Percentiles rank a stretch among this genome's conserved stretches.
Conservation (phyloP, 2,113 vertebrate genomes). For the Ondatra zibethicus region DNA sequence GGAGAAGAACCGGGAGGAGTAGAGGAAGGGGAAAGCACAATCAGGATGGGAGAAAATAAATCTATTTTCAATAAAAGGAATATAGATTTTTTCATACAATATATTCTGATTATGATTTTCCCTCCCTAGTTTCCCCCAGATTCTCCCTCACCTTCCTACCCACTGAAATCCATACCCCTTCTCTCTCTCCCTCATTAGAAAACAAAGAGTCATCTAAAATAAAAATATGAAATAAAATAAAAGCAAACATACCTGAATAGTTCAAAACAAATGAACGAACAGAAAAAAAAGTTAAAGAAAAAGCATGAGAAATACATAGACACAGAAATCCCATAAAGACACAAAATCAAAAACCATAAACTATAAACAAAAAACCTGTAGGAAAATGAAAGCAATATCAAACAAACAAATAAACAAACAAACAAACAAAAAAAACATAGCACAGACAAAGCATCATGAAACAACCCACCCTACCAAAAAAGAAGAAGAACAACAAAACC, state of each 20-base stretch:
- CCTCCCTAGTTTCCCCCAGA: too few relatives aligned
- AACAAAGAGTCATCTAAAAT: neutral
- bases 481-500: too few relatives aligned
- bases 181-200: neutral
- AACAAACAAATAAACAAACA: neutral
- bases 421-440: too few relatives aligned
- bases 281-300: neutral
- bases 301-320: neutral
- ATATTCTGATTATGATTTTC: too few relatives aligned
- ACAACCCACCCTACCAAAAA: too few relatives aligned
- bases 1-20: too few relatives aligned
- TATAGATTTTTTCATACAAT: too few relatives aligned
- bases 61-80: too few relatives aligned
- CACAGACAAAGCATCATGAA: too few relatives aligned
- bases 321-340: neutral
- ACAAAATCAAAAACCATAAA: neutral
- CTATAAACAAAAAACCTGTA: neutral
- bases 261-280: neutral
- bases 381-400: neutral
- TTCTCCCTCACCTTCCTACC: neutral
- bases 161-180: neutral
- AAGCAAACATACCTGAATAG: neutral
- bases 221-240: neutral
- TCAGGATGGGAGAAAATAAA: too few relatives aligned
- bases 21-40: too few relatives aligned